These are phyloP conservation scores for Lasioglossum malachurum DNA, from an alignment of 2,888 invertebrate species.

Conservation along the genomic window DNA sequence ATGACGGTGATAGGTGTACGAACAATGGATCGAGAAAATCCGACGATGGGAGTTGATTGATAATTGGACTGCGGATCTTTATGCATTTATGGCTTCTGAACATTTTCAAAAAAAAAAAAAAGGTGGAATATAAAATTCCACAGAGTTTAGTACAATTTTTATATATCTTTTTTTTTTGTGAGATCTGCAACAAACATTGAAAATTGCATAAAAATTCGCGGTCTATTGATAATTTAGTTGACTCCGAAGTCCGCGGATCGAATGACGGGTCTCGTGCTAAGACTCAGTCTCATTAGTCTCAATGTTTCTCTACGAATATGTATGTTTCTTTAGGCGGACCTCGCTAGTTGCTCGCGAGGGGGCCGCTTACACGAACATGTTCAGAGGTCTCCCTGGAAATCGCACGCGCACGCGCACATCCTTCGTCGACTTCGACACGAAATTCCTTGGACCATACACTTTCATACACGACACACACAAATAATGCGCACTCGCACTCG, in stretches of 20 bases:
- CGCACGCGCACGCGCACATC: constrained; percentile 6
- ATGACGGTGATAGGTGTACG: not conserved
- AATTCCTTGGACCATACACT: not conserved
- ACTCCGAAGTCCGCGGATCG: not conserved
- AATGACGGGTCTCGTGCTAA: not conserved
- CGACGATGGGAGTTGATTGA: not conserved
- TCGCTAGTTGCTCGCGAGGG: not conserved
- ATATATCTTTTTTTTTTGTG: no score
- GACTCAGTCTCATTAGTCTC: constrained; percentile 1
- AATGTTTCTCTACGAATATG: not conserved
- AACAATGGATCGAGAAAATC: not conserved
- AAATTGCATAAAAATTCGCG: no score
- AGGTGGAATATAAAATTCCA: no score
- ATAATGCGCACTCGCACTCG: not conserved
- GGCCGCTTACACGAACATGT: not conserved
- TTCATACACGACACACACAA: not conserved
- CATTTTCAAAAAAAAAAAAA: no score
- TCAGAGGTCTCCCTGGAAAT: not conserved
- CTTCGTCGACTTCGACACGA: not conserved
- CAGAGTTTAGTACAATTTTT: no score
- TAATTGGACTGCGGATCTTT: no score
- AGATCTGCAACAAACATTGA: no score
- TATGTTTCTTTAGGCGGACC: not conserved
- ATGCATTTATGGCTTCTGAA: no score
- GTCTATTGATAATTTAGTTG: not conserved